Conservation (phyloP, 2,797 vertebrate genomes). For the Anguilla anguilla region DNA sequence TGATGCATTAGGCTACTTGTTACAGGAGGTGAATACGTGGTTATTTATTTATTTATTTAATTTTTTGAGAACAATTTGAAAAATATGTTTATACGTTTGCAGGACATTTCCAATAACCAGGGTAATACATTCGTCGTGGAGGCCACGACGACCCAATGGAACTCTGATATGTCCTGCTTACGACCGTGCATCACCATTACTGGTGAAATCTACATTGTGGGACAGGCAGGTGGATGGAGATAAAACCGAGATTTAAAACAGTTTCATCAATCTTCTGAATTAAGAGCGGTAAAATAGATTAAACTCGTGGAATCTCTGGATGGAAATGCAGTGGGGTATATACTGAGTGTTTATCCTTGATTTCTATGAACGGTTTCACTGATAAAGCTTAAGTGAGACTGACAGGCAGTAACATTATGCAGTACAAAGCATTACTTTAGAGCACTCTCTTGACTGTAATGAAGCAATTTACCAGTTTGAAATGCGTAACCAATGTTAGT, state of each 20-base stretch:
- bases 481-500: background rate
- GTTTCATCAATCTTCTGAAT: constrained; percentile 1
- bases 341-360: background rate
- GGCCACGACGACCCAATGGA: background rate
- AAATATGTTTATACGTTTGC: too few species aligned
- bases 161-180: background rate
- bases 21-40: too few species aligned
- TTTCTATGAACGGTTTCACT: background rate
- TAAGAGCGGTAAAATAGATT: background rate
- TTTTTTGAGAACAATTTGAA: background rate
- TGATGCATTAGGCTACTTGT: background rate
- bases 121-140: too few species aligned
- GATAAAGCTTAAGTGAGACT: background rate
- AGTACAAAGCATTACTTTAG: background rate
- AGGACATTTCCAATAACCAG: too few species aligned
- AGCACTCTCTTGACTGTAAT: background rate
- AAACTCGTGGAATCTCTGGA: background rate
- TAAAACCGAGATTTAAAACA: background rate
- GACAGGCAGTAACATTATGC: background rate
- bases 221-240: background rate
- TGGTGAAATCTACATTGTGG: background rate
- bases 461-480: background rate
- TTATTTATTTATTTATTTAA: background rate
- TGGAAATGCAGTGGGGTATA: background rate
- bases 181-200: background rate